phyloP scores from a whole-genome alignment of 2,888 invertebrate genomes.

The Epinotia ramella region DNA sequence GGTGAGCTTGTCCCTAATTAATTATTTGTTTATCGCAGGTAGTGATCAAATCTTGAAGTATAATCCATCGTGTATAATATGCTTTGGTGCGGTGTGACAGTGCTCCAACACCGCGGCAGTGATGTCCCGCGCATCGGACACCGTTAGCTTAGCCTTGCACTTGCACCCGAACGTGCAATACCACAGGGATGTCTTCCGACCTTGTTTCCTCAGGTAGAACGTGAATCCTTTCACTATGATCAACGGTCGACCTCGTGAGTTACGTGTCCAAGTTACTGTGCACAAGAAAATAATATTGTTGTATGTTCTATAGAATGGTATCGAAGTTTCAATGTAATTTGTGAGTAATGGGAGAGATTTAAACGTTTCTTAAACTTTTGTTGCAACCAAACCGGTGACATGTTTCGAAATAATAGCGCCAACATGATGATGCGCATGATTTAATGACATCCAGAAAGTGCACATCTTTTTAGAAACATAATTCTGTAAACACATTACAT shows the following conservation, averaged over 20 bases:
- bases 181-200: not conserved
- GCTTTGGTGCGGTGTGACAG: constrained; percentile 48
- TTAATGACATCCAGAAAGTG: not conserved
- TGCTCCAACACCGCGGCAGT: constrained; percentile 41
- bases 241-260: constrained; percentile 14
- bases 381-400: not conserved
- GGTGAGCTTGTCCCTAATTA: no score
- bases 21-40: no score
- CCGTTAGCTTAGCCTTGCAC: constrained; percentile 14
- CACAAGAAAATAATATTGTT: not conserved
- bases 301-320: not conserved
- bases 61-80: constrained; percentile 46
- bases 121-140: not conserved
- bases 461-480: not conserved
- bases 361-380: not conserved
- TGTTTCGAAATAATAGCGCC: not conserved
- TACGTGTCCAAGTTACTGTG: constrained; percentile 12
- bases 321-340: not conserved
- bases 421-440: not conserved
- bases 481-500: no score
- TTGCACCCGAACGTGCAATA: constrained; percentile 8
- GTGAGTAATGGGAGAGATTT: not conserved
- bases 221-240: constrained; percentile 18
- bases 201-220: constrained; percentile 25
- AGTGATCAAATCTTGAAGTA: constrained; percentile 9